These are phyloP conservation scores for Pocillopora verrucosa DNA, from an alignment of 64 coral and sea anemone genomes.

Conservation along the genomic window DNA sequence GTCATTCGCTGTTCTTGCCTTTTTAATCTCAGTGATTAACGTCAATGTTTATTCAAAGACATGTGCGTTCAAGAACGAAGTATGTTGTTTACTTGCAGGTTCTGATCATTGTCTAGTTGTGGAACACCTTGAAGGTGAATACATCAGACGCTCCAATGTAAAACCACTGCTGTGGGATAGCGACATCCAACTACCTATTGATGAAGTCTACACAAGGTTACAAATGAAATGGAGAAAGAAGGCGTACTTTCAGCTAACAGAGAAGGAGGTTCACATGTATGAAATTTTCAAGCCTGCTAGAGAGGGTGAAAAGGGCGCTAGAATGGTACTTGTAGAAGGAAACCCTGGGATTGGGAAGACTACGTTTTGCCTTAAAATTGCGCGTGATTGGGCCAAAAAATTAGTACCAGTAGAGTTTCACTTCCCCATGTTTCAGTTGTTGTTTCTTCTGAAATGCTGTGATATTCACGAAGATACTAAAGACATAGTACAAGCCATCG, in stretches of 20 bases:
- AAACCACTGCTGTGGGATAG: neutral
- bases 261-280: neutral
- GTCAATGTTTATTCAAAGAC: too few relatives aligned
- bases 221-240: neutral
- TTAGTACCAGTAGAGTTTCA: neutral
- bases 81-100: neutral
- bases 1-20: too few relatives aligned
- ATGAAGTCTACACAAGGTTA: neutral
- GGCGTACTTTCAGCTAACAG: neutral
- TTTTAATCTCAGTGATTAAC: too few relatives aligned
- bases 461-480: constrained; percentile 7
- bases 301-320: neutral
- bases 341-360: neutral
- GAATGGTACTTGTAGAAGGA: neutral
- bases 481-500: constrained; percentile 8
- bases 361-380: neutral
- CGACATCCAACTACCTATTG: neutral
- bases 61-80: too few relatives aligned
- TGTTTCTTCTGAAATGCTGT: constrained; percentile 19
- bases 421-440: neutral
- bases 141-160: too few relatives aligned
- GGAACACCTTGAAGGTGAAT: neutral
- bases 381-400: constrained; percentile 8
- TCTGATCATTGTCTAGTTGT: neutral
- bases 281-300: neutral